Evolutionary conservation across 2,113 vertebrate species (phyloP).

Genomic region (Notechis scutatus): DNA sequence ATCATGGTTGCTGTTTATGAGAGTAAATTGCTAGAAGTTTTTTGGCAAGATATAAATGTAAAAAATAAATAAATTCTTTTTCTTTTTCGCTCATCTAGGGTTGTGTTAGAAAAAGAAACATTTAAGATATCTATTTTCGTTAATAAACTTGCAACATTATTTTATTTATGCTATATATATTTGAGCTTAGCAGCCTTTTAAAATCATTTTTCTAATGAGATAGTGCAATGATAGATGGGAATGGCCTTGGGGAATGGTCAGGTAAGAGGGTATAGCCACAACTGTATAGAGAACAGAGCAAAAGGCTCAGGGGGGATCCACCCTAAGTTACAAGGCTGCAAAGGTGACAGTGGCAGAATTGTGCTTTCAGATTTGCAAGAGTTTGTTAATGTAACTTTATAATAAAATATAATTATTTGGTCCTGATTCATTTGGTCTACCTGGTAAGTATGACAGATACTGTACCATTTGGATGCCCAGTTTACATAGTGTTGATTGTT

Average conservation of each 20-base stretch:
- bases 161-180: not conserved
- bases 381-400: not conserved
- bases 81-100: not conserved
- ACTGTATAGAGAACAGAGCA: not conserved
- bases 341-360: not conserved
- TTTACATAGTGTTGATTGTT: not conserved
- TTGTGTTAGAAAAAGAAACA: not conserved
- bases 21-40: not conserved
- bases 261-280: not conserved
- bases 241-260: not conserved
- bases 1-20: not conserved
- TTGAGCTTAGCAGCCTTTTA: not conserved
- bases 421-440: not conserved
- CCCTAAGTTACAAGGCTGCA: not conserved
- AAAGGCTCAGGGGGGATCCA: not conserved
- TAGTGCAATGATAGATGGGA: not conserved
- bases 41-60: not conserved
- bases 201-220: not conserved
- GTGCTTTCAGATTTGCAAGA: not conserved
- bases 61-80: not conserved
- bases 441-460: not conserved
- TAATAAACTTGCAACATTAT: not conserved
- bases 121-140: not conserved
- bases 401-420: not conserved
- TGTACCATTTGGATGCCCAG: not conserved